Base-by-base conservation (phyloP, 2,888 invertebrate species). In the Ephialtes manifestator region DNA sequence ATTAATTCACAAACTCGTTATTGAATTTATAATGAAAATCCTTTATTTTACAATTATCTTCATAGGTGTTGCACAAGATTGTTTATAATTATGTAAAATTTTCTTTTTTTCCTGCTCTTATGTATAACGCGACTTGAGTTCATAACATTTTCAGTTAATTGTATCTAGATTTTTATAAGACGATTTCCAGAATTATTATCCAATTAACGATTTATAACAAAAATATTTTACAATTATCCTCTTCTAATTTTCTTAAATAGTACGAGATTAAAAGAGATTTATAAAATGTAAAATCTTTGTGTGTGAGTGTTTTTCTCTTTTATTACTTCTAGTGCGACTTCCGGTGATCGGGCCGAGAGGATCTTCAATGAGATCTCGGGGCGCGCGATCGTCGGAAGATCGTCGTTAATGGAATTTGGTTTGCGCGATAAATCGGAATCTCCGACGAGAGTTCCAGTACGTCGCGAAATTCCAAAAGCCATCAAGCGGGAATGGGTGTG, bases 401-500 rank as follows among this genome's bases (percentile, higher is more conserved):
- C 60, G 60, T 63, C 35, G 60, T 35, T 63, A 35, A 35, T 10
- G 35, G 10, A 1, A n/a, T 31, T 63, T 31, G 24, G 11, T 24
- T 55, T n/a, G 28, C 13, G 13, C 31, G 35, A 55, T n/a, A 39
- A 39, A 39, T 39, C 28, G 55, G 24, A 70, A 63, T 60, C 31
- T 48, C 48, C 70, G 31, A 55, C 35, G 20, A 13, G n/a, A 60
- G 39, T 18, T 11, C 13, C 28, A 4, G 51, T 31, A 43, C 10
- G 5, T 18, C 43, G 18, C 63, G 28, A 58, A 53, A 48, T 11
- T 7, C n/a, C 58, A 60, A n/a, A 65, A 74, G 68, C 43, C 43
- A 85, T 74, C 74, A 28, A 74, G 88, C 89, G 90, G 93, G 91
- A 89, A 95, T 95, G 95, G 95, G 95, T 94, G 94, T 95, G 93